Conservation (phyloP, 2,888 invertebrate species). For the Mythimna ferrago region DNA sequence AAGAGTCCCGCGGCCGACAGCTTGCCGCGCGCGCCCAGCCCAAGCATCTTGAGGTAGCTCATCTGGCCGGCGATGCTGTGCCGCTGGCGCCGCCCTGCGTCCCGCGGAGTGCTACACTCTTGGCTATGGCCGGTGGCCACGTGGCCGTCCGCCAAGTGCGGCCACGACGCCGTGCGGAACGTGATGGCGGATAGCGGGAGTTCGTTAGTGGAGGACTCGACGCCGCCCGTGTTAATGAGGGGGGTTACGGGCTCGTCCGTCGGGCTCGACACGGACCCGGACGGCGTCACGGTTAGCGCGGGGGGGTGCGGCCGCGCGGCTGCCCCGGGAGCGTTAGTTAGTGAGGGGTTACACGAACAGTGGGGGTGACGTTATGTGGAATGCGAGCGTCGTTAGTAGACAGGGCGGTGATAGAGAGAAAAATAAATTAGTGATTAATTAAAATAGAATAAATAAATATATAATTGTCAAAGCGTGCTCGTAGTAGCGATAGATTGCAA, state of each 20-base stretch:
- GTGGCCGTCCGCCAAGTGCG: conserved; percentile 62
- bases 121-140: conserved; percentile 44
- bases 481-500: conserved; percentile 58
- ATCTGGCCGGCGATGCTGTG: conserved; percentile 99
- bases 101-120: conserved; percentile 77
- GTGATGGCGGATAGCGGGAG: conserved; percentile 92
- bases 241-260: conserved; percentile 79
- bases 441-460: conserved; percentile 74
- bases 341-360: conserved; percentile 64
- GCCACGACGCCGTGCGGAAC: conserved; percentile 77
- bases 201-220: conserved; percentile 93
- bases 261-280: conserved; percentile 63
- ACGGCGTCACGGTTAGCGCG: conserved; percentile 70
- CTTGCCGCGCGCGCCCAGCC: conserved; percentile 91
- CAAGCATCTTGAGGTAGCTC: conserved; percentile 97
- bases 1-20: conserved; percentile 96
- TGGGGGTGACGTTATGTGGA: conserved; percentile 76
- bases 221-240: conserved; percentile 82
- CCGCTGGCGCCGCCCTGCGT: conserved; percentile 95
- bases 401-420: conserved; percentile 79
- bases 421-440: conserved; percentile 76
- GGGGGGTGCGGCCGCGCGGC: conserved; percentile 56
- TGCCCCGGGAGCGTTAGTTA: conserved; percentile 54
- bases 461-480: conserved; percentile 77
- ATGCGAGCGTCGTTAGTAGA: conserved; percentile 78